These are phyloP conservation scores for Calyptommatus sinebrachiatus DNA, from an alignment of 2,113 vertebrate genomes.

Conservation along the genomic window DNA sequence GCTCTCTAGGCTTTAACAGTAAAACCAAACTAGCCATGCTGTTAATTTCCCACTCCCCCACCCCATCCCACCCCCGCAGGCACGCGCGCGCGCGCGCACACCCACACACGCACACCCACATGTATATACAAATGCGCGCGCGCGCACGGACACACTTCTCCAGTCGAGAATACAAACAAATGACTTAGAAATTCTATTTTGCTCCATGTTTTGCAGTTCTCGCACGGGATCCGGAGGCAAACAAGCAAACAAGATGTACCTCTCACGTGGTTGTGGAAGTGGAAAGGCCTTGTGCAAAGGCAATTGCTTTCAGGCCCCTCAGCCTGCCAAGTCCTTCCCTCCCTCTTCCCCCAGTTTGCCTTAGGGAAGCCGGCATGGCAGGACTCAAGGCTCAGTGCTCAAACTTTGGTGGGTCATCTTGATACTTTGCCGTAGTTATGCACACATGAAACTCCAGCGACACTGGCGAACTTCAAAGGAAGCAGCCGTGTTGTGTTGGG, in stretches of 20 bases:
- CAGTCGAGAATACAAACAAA: conserved; percentile 84
- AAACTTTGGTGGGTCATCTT: conserved; percentile 61
- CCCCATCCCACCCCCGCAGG: too few relatives aligned
- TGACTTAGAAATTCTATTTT: conserved; percentile 79
- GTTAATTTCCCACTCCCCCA: conserved; percentile 77
- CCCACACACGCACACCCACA: too few relatives aligned
- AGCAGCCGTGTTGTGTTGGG: conserved; percentile 44
- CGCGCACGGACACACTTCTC: conserved; percentile 45
- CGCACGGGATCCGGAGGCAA: conserved; percentile 62
- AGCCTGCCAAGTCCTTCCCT: conserved; percentile 35
- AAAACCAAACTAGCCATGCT: conserved; percentile 75
- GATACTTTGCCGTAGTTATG: conserved; percentile 62
- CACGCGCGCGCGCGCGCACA: too few relatives aligned
- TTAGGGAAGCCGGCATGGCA: neutral
- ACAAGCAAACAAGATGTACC: conserved; percentile 75
- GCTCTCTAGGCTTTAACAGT: conserved; percentile 79
- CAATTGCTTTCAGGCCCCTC: conserved; percentile 42
- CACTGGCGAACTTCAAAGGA: conserved; percentile 78
- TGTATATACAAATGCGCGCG: too few relatives aligned
- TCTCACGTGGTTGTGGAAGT: conserved; percentile 40
- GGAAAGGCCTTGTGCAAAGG: conserved; percentile 26
- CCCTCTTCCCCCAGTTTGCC: too few relatives aligned
- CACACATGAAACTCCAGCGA: conserved; percentile 70
- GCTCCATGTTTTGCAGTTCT: conserved; percentile 73
- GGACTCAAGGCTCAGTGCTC: conserved; percentile 44